These are phyloP conservation scores for Plumapathes pennacea DNA, from an alignment of 92 coral and sea anemone species.

Conservation along the genomic window DNA sequence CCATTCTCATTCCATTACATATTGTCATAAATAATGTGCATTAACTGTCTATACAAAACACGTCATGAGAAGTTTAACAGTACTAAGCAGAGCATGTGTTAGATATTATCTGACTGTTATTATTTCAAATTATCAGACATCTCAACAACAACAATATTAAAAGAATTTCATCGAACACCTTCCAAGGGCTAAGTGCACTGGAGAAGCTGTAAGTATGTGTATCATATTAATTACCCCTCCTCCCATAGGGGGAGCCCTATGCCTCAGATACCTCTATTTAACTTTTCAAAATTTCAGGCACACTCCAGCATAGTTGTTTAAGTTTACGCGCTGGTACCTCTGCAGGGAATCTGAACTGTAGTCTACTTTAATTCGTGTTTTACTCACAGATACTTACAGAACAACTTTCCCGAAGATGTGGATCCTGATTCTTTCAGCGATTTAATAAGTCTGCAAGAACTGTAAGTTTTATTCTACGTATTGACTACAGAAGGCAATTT, in stretches of 20 bases:
- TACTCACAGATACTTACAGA: constrained; percentile 31
- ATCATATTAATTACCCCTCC: neutral
- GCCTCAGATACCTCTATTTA: too few relatives aligned
- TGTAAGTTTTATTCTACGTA: constrained; percentile 33
- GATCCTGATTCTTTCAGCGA: constrained; percentile 36
- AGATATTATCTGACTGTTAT: neutral
- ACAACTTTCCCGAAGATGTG: constrained; percentile 32
- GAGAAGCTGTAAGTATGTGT: constrained; percentile 62
- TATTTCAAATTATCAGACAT: constrained; percentile 11
- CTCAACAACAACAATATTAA: constrained; percentile 69
- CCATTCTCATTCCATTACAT: too few relatives aligned
- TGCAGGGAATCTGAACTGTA: too few relatives aligned
- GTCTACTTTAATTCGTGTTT: neutral
- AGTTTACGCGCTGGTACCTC: too few relatives aligned
- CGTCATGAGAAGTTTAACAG: neutral
- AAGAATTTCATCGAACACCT: constrained; percentile 45
- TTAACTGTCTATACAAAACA: too few relatives aligned
- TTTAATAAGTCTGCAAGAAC: constrained; percentile 37
- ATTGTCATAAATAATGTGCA: too few relatives aligned
- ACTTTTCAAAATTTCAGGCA: too few relatives aligned
- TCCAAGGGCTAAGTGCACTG: constrained; percentile 55
- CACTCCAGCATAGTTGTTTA: too few relatives aligned
- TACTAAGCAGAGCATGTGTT: neutral
- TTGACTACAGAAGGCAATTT: neutral
- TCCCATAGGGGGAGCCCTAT: neutral